These are phyloP conservation scores for Drosophila pegasa DNA, from an alignment of 2,888 invertebrate species.

Conservation along the genomic window DNA sequence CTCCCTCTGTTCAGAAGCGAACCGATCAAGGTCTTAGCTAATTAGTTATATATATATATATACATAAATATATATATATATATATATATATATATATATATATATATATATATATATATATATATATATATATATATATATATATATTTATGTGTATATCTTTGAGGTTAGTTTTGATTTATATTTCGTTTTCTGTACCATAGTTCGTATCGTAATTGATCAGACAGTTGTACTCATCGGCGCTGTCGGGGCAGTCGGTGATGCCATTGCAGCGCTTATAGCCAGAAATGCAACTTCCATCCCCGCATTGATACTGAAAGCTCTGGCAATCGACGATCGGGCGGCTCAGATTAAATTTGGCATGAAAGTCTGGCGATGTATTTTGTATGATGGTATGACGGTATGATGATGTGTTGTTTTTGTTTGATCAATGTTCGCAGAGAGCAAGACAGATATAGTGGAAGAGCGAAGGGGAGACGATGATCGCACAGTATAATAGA, in stretches of 20 bases:
- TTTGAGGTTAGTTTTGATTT: constrained; percentile 16
- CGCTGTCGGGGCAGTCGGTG: constrained; percentile 86
- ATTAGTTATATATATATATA: neutral
- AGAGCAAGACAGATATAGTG: constrained; percentile 29
- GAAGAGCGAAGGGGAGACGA: constrained; percentile 28
- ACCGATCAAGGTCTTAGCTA: neutral
- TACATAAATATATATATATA: too few species aligned
- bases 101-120: too few species aligned
- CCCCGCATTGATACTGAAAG: constrained; percentile 88
- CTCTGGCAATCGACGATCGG: constrained; percentile 80
- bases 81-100: too few species aligned
- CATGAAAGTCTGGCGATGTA: constrained; percentile 74
- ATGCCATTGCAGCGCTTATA: constrained; percentile 87
- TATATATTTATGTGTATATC: neutral
- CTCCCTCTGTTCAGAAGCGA: neutral
- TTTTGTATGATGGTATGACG: constrained; percentile 13
- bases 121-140: too few species aligned
- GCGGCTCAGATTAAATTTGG: constrained; percentile 82
- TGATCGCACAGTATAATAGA: constrained; percentile 23
- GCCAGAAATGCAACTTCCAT: constrained; percentile 88
- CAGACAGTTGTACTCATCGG: constrained; percentile 88
- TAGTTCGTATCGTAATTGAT: constrained; percentile 83
- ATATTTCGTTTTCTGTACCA: constrained; percentile 58
- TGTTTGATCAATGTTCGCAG: constrained; percentile 29
- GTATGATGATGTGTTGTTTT: constrained; percentile 26